A percentile compares a stretch with the other conserved stretches of the same genome.
Evolutionary conservation across 2,888 invertebrate genomes (phyloP).

Genomic region (Shargacucullia verbasci): DNA sequence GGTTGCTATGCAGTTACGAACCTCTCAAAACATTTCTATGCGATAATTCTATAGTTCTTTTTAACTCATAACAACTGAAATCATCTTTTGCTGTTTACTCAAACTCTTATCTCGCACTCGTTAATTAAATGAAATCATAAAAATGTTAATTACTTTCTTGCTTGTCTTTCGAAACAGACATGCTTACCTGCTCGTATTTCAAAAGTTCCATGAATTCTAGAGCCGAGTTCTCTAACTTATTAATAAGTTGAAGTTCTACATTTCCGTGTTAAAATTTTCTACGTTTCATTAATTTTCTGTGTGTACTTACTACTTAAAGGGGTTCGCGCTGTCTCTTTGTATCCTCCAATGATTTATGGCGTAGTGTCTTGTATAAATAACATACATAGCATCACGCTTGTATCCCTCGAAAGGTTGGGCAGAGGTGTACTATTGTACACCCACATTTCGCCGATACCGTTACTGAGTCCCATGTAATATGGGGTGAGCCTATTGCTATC

Average conservation of each 20-base stretch:
- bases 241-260: constrained; percentile 57
- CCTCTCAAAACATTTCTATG: too few species aligned
- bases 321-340: not conserved
- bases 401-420: too few species aligned
- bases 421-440: too few species aligned
- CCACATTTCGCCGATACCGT: too few species aligned
- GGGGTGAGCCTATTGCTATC: too few species aligned
- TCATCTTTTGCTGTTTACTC: too few species aligned
- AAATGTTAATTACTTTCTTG: constrained; percentile 49
- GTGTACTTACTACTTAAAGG: constrained; percentile 17
- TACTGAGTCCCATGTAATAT: too few species aligned
- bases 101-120: constrained; percentile 17
- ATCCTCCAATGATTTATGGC: constrained; percentile 2
- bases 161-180: constrained; percentile 35
- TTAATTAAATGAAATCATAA: constrained; percentile 54
- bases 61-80: too few species aligned
- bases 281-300: constrained; percentile 47
- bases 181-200: constrained; percentile 39
- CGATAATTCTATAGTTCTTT: too few species aligned
- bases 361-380: too few species aligned
- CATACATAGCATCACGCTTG: too few species aligned
- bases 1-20: too few species aligned
- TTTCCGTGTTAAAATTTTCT: constrained; percentile 49
- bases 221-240: constrained; percentile 56
- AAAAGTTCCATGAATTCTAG: constrained; percentile 29